phyloP scores from a whole-genome alignment of 2,797 vertebrate genomes.

The Tangara arthus region DNA sequence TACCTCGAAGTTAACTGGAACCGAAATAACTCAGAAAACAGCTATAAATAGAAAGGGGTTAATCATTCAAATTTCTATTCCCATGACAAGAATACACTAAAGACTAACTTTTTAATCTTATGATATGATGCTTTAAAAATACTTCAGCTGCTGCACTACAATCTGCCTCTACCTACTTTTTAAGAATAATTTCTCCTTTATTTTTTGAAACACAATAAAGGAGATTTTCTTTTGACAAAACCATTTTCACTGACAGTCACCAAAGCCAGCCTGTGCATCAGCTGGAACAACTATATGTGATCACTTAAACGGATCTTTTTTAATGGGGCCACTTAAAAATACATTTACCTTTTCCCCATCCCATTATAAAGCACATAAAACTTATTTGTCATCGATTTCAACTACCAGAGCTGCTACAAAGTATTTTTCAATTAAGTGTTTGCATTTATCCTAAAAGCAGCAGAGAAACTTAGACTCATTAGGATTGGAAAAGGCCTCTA shows the following conservation, averaged over 20 bases:
- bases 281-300: background rate
- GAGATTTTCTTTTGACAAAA: background rate
- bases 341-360: background rate
- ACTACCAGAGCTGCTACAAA: background rate
- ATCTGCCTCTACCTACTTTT: background rate
- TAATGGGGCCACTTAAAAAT: background rate
- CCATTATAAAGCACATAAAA: background rate
- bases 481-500: background rate
- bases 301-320: background rate
- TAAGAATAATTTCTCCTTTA: background rate
- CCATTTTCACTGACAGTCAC: background rate
- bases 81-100: background rate
- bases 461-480: background rate
- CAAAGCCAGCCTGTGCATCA: background rate
- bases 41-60: slow-evolving; percentile 38
- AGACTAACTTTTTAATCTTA: background rate
- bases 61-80: slow-evolving; percentile 15
- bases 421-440: background rate
- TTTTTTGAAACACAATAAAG: background rate
- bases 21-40: background rate
- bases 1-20: background rate
- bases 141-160: background rate
- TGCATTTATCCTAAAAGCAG: background rate
- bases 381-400: background rate
- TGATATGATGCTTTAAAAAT: background rate